A percentile compares a stretch with the other conserved stretches of the same genome.
These are phyloP conservation scores for Spisula solida DNA, from an alignment of 2,888 invertebrate species.

Conservation along the genomic window DNA sequence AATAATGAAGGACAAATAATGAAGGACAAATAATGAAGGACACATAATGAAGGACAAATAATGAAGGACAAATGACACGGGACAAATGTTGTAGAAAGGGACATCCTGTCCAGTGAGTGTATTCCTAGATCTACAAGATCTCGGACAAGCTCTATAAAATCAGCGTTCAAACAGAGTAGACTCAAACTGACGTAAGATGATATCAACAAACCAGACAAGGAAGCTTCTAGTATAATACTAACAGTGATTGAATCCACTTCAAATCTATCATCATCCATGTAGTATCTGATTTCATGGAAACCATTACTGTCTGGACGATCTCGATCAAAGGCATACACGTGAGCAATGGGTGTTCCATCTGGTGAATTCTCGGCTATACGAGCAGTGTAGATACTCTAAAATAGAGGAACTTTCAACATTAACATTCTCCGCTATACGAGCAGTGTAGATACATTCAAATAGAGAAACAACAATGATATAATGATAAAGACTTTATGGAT, in stretches of 20 bases:
- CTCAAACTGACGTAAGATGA: too few species aligned
- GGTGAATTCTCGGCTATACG: slow-evolving; percentile 75
- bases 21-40: too few species aligned
- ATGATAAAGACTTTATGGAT: too few species aligned
- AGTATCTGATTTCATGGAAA: slow-evolving; percentile 93
- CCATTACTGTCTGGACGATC: slow-evolving; percentile 88
- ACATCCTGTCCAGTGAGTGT: too few species aligned
- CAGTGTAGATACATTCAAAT: slow-evolving; percentile 65
- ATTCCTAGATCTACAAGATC: too few species aligned
- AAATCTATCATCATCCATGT: slow-evolving; percentile 93
- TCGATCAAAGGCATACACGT: slow-evolving; percentile 80
- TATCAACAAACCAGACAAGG: neutral
- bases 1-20: too few species aligned
- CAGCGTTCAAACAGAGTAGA: too few species aligned
- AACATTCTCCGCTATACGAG: slow-evolving; percentile 40
- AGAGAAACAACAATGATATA: too few species aligned
- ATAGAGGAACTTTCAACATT: neutral
- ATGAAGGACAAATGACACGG: too few species aligned
- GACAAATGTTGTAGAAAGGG: too few species aligned
- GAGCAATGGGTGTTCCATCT: slow-evolving; percentile 71
- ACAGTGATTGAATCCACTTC: slow-evolving; percentile 88
- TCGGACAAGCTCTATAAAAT: too few species aligned
- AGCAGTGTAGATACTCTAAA: slow-evolving; percentile 67
- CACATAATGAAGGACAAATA: too few species aligned
- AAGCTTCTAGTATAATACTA: slow-evolving; percentile 63